Base-by-base conservation (phyloP, 2,797 vertebrate genomes). In the Denticeps clupeoides region DNA sequence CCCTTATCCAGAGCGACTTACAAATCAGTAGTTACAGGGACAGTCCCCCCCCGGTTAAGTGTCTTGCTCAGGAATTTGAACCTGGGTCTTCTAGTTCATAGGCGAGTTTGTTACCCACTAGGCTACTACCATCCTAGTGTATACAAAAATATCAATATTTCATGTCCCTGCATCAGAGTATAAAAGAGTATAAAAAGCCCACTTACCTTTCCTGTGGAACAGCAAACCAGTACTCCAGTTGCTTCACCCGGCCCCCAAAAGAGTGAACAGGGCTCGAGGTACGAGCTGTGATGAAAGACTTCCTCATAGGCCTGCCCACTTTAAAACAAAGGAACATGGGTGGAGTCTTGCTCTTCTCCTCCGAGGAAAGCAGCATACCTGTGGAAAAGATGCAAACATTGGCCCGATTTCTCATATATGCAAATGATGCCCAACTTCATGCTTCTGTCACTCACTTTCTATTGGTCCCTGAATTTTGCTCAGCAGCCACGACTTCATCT, bases 271-370 rank as follows among this genome's bases (percentile, higher is more conserved):
- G 77, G 41, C 88, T 81, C 1, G 72, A 69, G 1, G 78, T 77
- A 37, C 75, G 76, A 24, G 88, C 86, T 1, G 77, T 75, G 4
- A 77, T 84, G 44, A 98, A 99, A 19, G 93, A 96, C 66, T 97
- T 99, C 53, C 87, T 88, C 95, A 99, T 99, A 10, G 94, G 95
- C 51, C 89, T 95, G 33, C 95, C 93, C 53, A 99, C 90, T 80
- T 89, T 97, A 75, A 99, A 93, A 78, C 94, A 98, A 40, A 99
- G 84, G 72, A 99, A 99, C 95, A 99, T 99, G 4, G 94, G 93
- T 0, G 95, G 93, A 40, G 77, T 89, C 80, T 93, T 97, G 73
- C 95, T 99, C 73, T 87, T 96, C 69, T 97, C 90, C 69, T 97
- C 92, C 22, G 88, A 91, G 31, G 89, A 89, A 54, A 89, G 85